Base-by-base conservation (phyloP, 1,140 invertebrate species). In the Colletes gigas region DNA sequence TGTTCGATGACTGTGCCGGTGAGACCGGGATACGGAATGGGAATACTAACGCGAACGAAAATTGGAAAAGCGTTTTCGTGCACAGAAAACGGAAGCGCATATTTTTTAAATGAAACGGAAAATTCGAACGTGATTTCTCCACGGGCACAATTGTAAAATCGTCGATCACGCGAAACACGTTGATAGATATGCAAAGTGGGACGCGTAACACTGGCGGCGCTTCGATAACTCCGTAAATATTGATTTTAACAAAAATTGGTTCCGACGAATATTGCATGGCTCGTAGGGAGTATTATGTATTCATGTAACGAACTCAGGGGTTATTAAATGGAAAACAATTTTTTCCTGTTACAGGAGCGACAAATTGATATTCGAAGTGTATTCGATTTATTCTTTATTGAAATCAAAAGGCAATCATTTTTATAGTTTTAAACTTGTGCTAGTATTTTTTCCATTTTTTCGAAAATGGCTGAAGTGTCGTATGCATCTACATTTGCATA, bases 211-310 rank as follows among this genome's bases (percentile, higher is more conserved):
- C 41, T 66, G 39, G 41, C 47, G 3, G 14, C 63, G n/a, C n/a
- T 21, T n/a, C 57, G 57, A 59, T 59, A 59, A 47, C 17, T 47
- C 17, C 15, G 17, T 66, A 66, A 66, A 66, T 66, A 66, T 66
- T 66, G 63, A 47, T 47, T 66, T 47, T 9, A 65, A 47, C 9
- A 66, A 66, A 50, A 66, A 50, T 44, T 50, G 14, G 15, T n/a
- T 47, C 3, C 17, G 17, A 5, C n/a, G 17, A 47, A 66, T 47
- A 44, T 10, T 44, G 15, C 4, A 19, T 21, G 19, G 44, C 15
- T 41, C 44, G 17, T 9, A 66, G 65, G 9, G 17, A 19, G 10
- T 44, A 50, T 50, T 50, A 50, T 10, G 50, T 50, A 50, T 50
- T 50, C 50, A 12, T 50, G 50, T 50, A 50, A 50, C 50, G 50